phyloP scores from a whole-genome alignment of 2,113 vertebrate genomes.

The Cichladusa arquata region DNA sequence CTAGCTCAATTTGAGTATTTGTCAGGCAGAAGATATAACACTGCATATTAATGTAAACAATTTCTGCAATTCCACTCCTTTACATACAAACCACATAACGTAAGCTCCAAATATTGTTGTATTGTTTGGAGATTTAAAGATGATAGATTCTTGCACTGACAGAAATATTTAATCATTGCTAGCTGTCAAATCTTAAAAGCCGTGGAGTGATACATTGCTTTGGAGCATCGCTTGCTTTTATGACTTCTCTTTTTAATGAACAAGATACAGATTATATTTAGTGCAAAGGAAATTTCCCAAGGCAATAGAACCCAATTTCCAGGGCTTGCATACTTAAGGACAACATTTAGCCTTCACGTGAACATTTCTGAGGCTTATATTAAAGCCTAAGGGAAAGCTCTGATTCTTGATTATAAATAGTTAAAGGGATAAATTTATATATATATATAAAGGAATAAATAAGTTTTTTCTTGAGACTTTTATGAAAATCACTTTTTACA shows the following conservation, averaged over 20 bases:
- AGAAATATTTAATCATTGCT: not conserved
- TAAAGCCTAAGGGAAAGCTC: not conserved
- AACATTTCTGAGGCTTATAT: not conserved
- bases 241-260: not conserved
- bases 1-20: not conserved
- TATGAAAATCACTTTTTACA: not conserved
- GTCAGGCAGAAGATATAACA: not conserved
- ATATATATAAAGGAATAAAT: not conserved
- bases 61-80: not conserved
- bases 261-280: not conserved
- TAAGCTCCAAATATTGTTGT: not conserved
- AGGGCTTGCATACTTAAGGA: not conserved
- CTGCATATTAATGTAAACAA: not conserved
- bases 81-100: not conserved
- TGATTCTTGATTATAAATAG: not conserved
- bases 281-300: not conserved
- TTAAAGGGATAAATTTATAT: not conserved
- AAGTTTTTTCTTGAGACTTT: not conserved
- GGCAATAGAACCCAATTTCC: not conserved
- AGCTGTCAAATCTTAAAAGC: not conserved
- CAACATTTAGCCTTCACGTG: not conserved
- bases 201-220: not conserved
- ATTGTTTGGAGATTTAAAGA: not conserved
- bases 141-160: not conserved
- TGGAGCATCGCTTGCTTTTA: not conserved